These are phyloP conservation scores for Luffia ferchaultella DNA, from an alignment of 2,888 invertebrate species.

Conservation along the genomic window DNA sequence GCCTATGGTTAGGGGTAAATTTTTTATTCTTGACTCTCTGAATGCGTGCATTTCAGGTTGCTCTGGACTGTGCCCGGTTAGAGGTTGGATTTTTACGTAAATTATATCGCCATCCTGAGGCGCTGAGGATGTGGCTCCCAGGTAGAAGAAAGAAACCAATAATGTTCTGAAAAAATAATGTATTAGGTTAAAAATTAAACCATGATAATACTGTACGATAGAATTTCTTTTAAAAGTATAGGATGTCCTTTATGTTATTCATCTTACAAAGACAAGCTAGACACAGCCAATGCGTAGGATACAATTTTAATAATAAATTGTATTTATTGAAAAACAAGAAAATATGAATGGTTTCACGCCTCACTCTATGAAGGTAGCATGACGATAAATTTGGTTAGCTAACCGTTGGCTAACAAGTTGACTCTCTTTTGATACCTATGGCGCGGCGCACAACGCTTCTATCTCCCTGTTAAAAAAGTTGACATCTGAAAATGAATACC, in stretches of 20 bases:
- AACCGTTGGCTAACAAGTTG: too few species aligned
- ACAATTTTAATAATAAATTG: not conserved
- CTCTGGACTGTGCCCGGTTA: slow-evolving; percentile 7
- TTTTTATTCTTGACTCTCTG: slow-evolving; percentile 25
- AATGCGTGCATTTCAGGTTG: not conserved
- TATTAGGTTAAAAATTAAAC: not conserved
- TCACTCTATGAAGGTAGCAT: too few species aligned
- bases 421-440: too few species aligned
- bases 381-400: too few species aligned
- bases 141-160: slow-evolving; percentile 25
- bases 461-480: too few species aligned
- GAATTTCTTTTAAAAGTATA: not conserved
- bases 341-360: not conserved
- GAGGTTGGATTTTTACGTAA: slow-evolving; percentile 33
- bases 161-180: slow-evolving; percentile 29
- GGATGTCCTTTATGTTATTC: not conserved
- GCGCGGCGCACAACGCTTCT: too few species aligned
- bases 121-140: slow-evolving; percentile 24
- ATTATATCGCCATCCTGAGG: slow-evolving; percentile 37
- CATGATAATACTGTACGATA: not conserved
- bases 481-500: too few species aligned
- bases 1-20: slow-evolving; percentile 27
- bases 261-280: not conserved
- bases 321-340: not conserved
- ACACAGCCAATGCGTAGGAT: not conserved